These are phyloP conservation scores for Muscicapa comitata DNA, from an alignment of 2,797 vertebrate species.

Conservation along the genomic window DNA sequence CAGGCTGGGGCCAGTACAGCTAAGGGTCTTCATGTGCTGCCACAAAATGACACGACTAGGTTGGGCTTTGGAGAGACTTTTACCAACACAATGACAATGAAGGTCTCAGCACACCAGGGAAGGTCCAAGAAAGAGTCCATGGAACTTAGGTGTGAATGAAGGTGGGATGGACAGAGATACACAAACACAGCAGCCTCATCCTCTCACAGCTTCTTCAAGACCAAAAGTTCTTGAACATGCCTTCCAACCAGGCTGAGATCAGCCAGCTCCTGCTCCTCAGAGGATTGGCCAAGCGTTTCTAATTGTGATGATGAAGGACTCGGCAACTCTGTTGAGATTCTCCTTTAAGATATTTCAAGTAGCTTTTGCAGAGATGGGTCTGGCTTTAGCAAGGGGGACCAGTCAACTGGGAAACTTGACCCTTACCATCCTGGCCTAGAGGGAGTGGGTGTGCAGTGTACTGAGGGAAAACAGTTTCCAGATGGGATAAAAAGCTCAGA, in stretches of 20 bases:
- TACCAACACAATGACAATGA: fast-evolving
- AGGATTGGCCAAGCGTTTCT: background rate
- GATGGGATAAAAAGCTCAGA: conserved; percentile 21
- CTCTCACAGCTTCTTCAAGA: background rate
- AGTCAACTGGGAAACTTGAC: conserved; percentile 2
- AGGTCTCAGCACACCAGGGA: background rate
- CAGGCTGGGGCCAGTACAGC: background rate
- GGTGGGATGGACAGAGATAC: background rate
- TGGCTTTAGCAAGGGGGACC: background rate
- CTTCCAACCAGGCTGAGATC: background rate
- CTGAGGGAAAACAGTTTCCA: conserved; percentile 48
- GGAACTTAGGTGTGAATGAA: background rate
- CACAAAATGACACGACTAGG: fast-evolving
- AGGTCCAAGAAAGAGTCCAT: background rate
- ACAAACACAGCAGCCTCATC: background rate
- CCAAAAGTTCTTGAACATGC: background rate
- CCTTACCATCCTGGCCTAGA: conserved; percentile 7
- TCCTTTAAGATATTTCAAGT: background rate
- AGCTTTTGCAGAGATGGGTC: background rate
- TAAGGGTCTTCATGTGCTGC: background rate
- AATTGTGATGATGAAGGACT: background rate
- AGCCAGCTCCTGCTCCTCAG: background rate
- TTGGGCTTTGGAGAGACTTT: background rate
- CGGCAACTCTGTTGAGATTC: background rate
- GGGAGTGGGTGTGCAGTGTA: conserved; percentile 21